These are phyloP conservation scores for Eurypyga helias DNA, from an alignment of 2,113 vertebrate genomes.

Conservation along the genomic window DNA sequence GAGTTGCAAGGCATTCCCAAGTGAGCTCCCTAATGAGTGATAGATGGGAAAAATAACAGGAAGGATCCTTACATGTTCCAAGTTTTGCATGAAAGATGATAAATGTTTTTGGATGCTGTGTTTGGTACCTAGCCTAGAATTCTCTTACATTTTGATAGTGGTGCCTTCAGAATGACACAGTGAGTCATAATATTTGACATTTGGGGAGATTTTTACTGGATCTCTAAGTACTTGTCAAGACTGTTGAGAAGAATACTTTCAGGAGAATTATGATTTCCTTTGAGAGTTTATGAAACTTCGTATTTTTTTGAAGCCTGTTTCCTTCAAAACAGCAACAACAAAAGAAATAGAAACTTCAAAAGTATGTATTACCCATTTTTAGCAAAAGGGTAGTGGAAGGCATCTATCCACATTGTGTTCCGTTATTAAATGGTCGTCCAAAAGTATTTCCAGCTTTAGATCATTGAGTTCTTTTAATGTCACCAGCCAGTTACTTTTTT, in stretches of 20 bases:
- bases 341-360: neutral
- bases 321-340: constrained; percentile 11
- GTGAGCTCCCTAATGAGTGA: constrained; percentile 47
- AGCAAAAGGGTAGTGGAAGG: neutral
- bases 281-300: constrained; percentile 36
- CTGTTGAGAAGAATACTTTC: constrained; percentile 34
- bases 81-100: constrained; percentile 45
- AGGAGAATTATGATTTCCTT: constrained; percentile 58
- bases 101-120: constrained; percentile 37
- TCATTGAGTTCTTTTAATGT: neutral
- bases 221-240: constrained; percentile 55
- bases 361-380: constrained; percentile 2
- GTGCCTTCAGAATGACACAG: constrained; percentile 48
- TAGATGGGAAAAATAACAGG: constrained; percentile 61
- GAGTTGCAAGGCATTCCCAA: constrained; percentile 35
- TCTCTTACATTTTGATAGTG: constrained; percentile 57
- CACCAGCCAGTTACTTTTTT: neutral
- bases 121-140: constrained; percentile 68
- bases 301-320: constrained; percentile 14
- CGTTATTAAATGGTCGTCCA: neutral
- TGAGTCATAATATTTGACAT: constrained; percentile 72
- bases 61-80: constrained; percentile 42
- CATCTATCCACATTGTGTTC: neutral
- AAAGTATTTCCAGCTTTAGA: constrained; percentile 27
- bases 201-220: constrained; percentile 55